Evolutionary conservation across 2,113 vertebrate genomes (phyloP).

Genomic region (Podilymbus podiceps): DNA sequence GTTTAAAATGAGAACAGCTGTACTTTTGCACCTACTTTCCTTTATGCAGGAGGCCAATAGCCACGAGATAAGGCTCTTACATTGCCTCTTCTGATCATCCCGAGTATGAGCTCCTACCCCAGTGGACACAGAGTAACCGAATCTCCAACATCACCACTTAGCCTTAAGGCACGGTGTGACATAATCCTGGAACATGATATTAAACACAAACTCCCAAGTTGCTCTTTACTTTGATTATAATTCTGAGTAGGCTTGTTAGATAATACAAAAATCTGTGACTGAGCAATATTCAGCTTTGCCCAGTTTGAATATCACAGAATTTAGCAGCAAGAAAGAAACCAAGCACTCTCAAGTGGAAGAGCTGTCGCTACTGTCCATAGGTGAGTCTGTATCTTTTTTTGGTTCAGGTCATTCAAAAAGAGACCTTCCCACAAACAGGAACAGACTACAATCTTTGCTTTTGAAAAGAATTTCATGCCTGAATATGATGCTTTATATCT

Average conservation of each 20-base stretch:
- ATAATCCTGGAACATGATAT: neutral
- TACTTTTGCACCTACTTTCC: neutral
- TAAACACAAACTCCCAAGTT: neutral
- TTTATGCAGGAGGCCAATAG: neutral
- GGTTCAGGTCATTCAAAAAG: neutral
- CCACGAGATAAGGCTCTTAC: neutral
- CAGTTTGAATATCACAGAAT: neutral
- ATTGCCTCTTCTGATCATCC: neutral
- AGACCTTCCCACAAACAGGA: neutral
- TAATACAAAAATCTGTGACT: neutral
- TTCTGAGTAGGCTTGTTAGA: neutral
- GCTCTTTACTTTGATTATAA: neutral
- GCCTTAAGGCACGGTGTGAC: neutral
- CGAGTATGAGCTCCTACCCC: rapidly evolving
- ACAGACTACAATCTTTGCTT: neutral
- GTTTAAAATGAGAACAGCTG: neutral
- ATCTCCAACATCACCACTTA: neutral
- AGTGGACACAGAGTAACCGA: neutral
- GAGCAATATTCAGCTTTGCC: neutral
- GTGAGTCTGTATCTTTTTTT: neutral
- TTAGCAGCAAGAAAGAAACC: neutral
- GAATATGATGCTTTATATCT: neutral
- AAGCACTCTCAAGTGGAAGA: neutral
- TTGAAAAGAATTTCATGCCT: neutral
- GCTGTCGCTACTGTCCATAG: neutral